phyloP scores from a whole-genome alignment of 2,888 invertebrate genomes.

The Drosophila neotestacea region DNA sequence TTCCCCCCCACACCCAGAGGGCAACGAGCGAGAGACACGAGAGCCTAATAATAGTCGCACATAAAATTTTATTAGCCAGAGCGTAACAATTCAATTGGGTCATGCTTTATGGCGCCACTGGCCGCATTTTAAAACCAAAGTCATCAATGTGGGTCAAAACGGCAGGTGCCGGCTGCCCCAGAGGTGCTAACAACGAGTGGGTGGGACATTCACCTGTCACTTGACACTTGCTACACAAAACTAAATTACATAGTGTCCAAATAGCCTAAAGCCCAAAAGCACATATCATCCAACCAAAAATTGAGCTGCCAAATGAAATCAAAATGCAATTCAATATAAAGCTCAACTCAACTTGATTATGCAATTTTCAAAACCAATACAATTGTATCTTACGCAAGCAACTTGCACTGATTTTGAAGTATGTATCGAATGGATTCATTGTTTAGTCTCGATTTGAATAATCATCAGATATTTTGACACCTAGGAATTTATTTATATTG shows the following conservation, averaged over 20 bases:
- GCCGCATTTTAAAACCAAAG: conserved; percentile 50
- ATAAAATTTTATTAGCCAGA: conserved; percentile 75
- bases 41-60: conserved; percentile 77
- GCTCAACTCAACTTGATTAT: conserved; percentile 20
- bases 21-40: conserved; percentile 23
- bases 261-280: conserved; percentile 5
- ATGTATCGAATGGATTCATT: background rate
- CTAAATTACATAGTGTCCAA: conserved; percentile 17
- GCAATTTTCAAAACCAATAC: conserved; percentile 8
- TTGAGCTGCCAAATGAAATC: conserved; percentile 27
- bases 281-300: conserved; percentile 5
- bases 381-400: background rate
- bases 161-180: conserved; percentile 37
- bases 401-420: background rate
- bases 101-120: conserved; percentile 70
- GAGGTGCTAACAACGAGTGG: background rate
- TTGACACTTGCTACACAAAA: conserved; percentile 15
- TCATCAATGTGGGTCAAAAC: conserved; percentile 55
- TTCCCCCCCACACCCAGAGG: background rate
- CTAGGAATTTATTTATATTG: too few relatives aligned
- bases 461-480: too few relatives aligned
- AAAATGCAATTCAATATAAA: conserved; percentile 20
- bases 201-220: background rate
- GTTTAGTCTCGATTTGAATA: too few relatives aligned
- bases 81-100: conserved; percentile 78